Base-by-base conservation (phyloP, 1,140 invertebrate species). In the Harpegnathos saltator region DNA sequence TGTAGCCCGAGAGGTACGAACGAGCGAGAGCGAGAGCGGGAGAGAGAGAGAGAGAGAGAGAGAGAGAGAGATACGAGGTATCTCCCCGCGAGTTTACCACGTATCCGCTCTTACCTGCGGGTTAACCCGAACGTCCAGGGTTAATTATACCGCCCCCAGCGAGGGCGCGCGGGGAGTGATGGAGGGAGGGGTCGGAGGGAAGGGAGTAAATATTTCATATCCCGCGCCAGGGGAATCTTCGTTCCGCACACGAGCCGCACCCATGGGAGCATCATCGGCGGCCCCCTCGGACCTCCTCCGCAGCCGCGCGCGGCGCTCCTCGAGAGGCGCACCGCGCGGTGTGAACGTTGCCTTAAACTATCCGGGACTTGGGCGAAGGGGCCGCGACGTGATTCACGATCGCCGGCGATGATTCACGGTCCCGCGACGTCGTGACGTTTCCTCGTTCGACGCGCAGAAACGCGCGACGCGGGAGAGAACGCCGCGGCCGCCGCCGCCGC, bases 371-470 rank as follows among this genome's bases (percentile, higher is more conserved):
- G n/a, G 63, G 77, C 87, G 87, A 86, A 86, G 87, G 85, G 83
- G 38, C 38, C 38, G 33, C 83, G 81, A 86, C 82, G 85, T 89
- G 90, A 90, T 89, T 90, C 90, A 90, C 65, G 89, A 88, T 82
- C 75, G 82, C 62, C 65, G 62, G 22, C 84, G 90, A 90, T 90
- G 90, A 90, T 90, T 90, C 89, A 90, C 74, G 68, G 74, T 61
- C 50, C 22, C 26, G 65, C 82, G 75, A 80, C 62, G 29, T 52
- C 52, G 54, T 72, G 58, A 83, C 65, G 87, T 89, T 89, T 89
- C 84, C 87, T 89, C 75, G 87, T 89, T 84, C 75, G 84, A 84
- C 88, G 87, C 54, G 73, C 19, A 80, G 87, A 85, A 73, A 68
- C 61, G 69, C 61, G 69, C 44, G 63, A 22, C 74, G 80, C 69